Base-by-base conservation (phyloP, 1,140 invertebrate genomes). In the Aporrectodea caliginosa region DNA sequence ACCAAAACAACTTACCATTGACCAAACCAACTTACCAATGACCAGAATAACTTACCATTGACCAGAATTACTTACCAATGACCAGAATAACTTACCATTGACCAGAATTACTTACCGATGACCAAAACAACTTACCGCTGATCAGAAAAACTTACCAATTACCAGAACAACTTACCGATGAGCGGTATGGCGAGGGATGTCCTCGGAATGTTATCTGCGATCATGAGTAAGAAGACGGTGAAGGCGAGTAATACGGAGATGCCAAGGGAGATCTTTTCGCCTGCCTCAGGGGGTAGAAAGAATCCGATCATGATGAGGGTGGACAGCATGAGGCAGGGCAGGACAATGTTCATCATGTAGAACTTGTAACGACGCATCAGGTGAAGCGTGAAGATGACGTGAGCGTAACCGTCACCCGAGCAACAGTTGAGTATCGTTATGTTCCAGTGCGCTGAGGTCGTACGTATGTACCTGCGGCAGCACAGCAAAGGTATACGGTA, bases 291-390 rank as follows among this genome's bases (percentile, higher is more conserved):
- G 0, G 87, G 87, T 22, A 88, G 79, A n/a, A 84, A 77, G 90
- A 99, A 99, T 81, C 97, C 95, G 81, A 99, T 92, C 84, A 99
- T 92, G 82, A 97, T 97, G 95, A 99, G 98, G 82, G 96, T 98
- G 83, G 97, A 96, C 86, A 99, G 98, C 85, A 99, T 92, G 84
- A 99, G 95, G 90, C 97, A 99, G 80, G 98, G 98, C 86, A 99
- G 96, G 88, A 99, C 98, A 85, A 99, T 92, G 91, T 99, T 78
- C 58, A 78, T 70, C 68, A 78, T 34, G 32, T 78, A 78, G 80
- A 88, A 87, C 16, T 83, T 82, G 27, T 72, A 72, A 27, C 70
- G n/a, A 29, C 70, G n/a, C 31, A 12, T 72, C 31, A 72, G 31
- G 6, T 72, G 70, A 6, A 72, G 70, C 6, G 6, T 72, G 70